Conservation (phyloP, 2,888 invertebrate genomes). For the Nycteola revayana region DNA sequence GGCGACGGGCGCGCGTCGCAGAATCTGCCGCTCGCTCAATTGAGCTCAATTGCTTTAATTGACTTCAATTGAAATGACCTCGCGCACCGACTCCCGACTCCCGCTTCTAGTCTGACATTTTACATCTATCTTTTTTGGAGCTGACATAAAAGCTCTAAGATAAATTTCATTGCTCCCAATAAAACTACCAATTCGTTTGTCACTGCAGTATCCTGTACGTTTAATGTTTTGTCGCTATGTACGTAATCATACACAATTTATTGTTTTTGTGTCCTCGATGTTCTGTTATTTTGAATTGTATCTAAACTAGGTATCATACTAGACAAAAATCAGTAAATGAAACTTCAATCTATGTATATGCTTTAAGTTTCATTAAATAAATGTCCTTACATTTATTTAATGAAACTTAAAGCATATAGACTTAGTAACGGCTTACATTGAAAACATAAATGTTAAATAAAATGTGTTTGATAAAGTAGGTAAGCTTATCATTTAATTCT, state of each 20-base stretch:
- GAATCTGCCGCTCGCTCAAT: conserved; percentile 80
- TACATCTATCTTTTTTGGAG: conserved; percentile 81
- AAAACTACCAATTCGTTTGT: conserved; percentile 41
- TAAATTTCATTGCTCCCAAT: conserved; percentile 64
- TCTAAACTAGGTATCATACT: too few species aligned
- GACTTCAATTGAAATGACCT: conserved; percentile 81
- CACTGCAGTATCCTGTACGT: conserved; percentile 24
- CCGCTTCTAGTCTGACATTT: conserved; percentile 78
- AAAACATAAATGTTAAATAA: too few species aligned
- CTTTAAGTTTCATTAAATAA: too few species aligned
- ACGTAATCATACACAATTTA: neutral
- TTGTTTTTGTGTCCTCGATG: too few species aligned
- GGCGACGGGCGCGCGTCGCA: conserved; percentile 68
- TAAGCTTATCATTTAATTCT: too few species aligned
- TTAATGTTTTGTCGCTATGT: conserved; percentile 14
- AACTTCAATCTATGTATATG: too few species aligned
- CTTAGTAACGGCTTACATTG: too few species aligned
- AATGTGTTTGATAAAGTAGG: too few species aligned
- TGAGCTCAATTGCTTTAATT: conserved; percentile 80
- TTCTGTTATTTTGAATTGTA: too few species aligned
- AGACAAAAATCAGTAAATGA: too few species aligned
- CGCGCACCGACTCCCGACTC: conserved; percentile 73
- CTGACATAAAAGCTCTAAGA: conserved; percentile 70
- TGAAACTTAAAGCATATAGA: too few species aligned
- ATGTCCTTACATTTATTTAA: too few species aligned